phyloP scores from a whole-genome alignment of 2,797 vertebrate genomes.

The Danionella dracula region DNA sequence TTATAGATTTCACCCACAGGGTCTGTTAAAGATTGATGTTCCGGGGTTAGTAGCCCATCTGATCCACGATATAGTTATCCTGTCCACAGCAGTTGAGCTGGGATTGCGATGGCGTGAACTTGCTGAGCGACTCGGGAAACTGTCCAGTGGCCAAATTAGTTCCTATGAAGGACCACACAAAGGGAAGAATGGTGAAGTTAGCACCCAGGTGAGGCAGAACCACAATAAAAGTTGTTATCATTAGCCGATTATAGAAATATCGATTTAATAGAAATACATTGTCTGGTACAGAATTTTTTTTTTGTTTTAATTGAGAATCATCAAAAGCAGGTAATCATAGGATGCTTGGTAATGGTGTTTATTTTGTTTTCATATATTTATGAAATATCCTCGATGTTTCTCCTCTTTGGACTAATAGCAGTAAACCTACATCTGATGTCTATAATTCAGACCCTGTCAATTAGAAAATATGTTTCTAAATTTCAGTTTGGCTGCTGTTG shows the following conservation, averaged over 20 bases:
- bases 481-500: too few species aligned
- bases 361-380: too few species aligned
- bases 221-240: neutral
- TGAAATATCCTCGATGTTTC: too few species aligned
- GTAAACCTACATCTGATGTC: too few species aligned
- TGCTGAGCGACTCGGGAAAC: constrained; percentile 79
- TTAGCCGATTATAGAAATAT: neutral
- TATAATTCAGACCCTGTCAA: too few species aligned
- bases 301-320: too few species aligned
- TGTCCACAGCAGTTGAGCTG: constrained; percentile 92
- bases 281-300: too few species aligned
- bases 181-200: constrained; percentile 74
- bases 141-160: constrained; percentile 83
- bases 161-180: constrained; percentile 84
- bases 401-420: too few species aligned
- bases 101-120: constrained; percentile 88
- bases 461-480: too few species aligned
- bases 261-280: too few species aligned
- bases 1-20: constrained; percentile 62
- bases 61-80: constrained; percentile 83
- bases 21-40: constrained; percentile 87
- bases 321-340: too few species aligned
- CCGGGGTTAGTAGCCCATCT: constrained; percentile 79
- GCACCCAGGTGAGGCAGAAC: constrained; percentile 71
- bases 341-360: too few species aligned